Evolutionary conservation across 2,797 vertebrate species (phyloP).

Genomic region (Leptodactylus fallax): DNA sequence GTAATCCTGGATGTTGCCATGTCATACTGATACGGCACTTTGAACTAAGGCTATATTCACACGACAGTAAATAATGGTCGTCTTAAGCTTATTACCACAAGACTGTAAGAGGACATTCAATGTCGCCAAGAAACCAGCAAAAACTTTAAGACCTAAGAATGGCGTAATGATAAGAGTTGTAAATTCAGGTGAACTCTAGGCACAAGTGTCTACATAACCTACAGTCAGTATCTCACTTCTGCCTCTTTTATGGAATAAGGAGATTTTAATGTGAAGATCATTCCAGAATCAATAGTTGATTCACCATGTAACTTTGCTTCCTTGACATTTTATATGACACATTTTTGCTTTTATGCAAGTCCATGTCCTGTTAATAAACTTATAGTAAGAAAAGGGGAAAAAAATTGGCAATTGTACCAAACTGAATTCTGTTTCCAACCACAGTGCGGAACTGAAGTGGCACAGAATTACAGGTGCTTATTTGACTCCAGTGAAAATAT

Average conservation of each 20-base stretch:
- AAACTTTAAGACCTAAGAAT: too few species aligned
- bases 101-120: too few species aligned
- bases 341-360: slow-evolving; percentile 38
- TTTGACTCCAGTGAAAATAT: slow-evolving; percentile 68
- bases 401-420: slow-evolving; percentile 36
- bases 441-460: slow-evolving; percentile 55
- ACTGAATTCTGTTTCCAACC: slow-evolving; percentile 60
- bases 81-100: too few species aligned
- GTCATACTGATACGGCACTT: too few species aligned
- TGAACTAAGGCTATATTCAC: too few species aligned
- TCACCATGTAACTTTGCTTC: slow-evolving; percentile 15
- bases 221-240: background rate
- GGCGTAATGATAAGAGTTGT: too few species aligned
- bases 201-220: too few species aligned
- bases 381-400: slow-evolving; percentile 39
- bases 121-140: too few species aligned
- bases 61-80: too few species aligned
- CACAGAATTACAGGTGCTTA: slow-evolving; percentile 64
- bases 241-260: background rate
- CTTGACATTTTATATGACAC: slow-evolving; percentile 30
- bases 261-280: background rate
- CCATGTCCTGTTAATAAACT: slow-evolving; percentile 51
- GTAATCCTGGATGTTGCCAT: too few species aligned
- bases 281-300: slow-evolving; percentile 16
- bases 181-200: too few species aligned